Conservation (phyloP, 2,113 vertebrate genomes). For the Macaca mulatta region DNA sequence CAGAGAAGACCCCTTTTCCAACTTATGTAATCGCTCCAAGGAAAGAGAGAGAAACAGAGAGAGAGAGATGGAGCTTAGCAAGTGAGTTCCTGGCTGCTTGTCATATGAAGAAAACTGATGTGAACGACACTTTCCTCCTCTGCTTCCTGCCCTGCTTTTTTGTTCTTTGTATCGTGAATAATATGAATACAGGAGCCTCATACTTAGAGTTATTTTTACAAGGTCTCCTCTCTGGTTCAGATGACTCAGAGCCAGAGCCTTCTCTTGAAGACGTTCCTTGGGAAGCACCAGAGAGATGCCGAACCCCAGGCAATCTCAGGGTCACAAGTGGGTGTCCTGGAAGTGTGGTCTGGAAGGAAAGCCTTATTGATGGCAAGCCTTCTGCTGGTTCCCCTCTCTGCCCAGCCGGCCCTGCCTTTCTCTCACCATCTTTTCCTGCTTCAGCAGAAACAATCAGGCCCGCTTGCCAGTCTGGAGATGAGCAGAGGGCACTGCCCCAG, state of each 20-base stretch:
- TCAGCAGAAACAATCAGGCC: not conserved
- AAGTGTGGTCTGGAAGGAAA: not conserved
- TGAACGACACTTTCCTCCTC: constrained; percentile 82
- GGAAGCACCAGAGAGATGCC: constrained; percentile 34
- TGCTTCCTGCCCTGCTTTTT: constrained; percentile 85
- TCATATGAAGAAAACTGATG: constrained; percentile 79
- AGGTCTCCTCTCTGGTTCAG: constrained; percentile 76
- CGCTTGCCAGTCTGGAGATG: not conserved
- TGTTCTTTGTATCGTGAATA: constrained; percentile 82
- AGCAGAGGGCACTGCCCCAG: not conserved
- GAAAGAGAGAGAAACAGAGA: not conserved
- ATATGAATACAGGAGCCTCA: constrained; percentile 77
- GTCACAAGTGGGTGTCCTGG: not conserved
- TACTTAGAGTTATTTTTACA: constrained; percentile 83
- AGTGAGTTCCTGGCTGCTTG: constrained; percentile 62
- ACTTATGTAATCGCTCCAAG: constrained; percentile 74
- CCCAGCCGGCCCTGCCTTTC: not conserved
- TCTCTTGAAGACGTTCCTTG: not conserved
- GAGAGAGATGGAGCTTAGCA: not conserved
- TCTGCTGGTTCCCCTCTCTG: not conserved
- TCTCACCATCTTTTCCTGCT: not conserved
- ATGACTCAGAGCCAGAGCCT: constrained; percentile 72
- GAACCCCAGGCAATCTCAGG: not conserved
- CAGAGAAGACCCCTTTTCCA: constrained; percentile 36
- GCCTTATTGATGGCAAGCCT: not conserved